These are phyloP conservation scores for Neoarius graeffei DNA, from an alignment of 2,113 vertebrate species.

Conservation along the genomic window DNA sequence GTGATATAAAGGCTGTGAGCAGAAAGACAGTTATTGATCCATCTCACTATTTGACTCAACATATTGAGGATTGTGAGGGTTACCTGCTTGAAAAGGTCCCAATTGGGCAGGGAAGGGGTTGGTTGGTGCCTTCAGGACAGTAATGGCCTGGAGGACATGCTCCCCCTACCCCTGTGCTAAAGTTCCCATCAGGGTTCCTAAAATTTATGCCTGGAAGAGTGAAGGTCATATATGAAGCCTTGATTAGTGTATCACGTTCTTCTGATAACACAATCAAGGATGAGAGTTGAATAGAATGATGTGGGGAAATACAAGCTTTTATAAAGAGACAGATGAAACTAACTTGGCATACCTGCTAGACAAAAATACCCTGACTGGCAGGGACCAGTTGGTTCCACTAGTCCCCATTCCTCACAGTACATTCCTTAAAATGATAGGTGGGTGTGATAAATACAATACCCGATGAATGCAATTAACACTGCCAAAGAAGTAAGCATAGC, in stretches of 20 bases:
- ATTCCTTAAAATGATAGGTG: slow-evolving; percentile 71
- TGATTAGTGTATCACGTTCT: neutral
- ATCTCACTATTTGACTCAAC: neutral
- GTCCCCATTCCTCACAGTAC: slow-evolving; percentile 81
- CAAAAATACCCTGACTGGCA: slow-evolving; percentile 82
- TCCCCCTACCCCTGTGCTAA: slow-evolving; percentile 76
- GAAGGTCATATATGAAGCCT: neutral
- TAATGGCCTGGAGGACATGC: slow-evolving; percentile 84
- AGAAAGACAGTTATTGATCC: slow-evolving; percentile 16
- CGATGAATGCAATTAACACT: slow-evolving; percentile 53
- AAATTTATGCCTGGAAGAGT: slow-evolving; percentile 72
- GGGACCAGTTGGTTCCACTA: slow-evolving; percentile 77
- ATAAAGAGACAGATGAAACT: slow-evolving; percentile 36
- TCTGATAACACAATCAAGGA: neutral
- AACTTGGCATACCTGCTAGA: slow-evolving; percentile 70
- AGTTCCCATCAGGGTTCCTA: slow-evolving; percentile 72
- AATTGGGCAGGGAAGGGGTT: slow-evolving; percentile 79
- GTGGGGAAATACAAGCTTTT: neutral
- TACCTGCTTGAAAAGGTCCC: slow-evolving; percentile 88
- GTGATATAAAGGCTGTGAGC: slow-evolving; percentile 73
- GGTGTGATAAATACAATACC: slow-evolving; percentile 55
- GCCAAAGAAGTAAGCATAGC: slow-evolving; percentile 51
- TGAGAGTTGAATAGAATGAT: neutral
- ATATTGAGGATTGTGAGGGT: neutral
- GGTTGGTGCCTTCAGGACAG: slow-evolving; percentile 81